Evolutionary conservation across 2,797 vertebrate genomes (phyloP).

Genomic region (Aplochiton taeniatus): DNA sequence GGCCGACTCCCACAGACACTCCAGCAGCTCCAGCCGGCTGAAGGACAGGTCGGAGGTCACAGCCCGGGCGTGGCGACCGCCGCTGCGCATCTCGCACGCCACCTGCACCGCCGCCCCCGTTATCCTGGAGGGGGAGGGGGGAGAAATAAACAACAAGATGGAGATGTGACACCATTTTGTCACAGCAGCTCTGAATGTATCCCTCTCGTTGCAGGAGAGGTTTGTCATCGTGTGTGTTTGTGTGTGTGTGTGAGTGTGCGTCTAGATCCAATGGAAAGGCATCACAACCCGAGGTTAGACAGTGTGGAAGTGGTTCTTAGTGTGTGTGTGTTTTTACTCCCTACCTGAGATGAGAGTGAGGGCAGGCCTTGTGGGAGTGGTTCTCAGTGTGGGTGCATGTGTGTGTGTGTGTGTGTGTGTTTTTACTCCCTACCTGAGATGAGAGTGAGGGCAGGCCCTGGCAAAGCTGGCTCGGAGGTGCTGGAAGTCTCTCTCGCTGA

Average conservation of each 20-base stretch:
- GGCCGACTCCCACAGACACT: conserved; percentile 81
- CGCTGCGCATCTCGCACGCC: conserved; percentile 81
- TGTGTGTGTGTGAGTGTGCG: conserved; percentile 2
- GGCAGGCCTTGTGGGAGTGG: conserved; percentile 70
- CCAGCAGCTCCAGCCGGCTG: conserved; percentile 88
- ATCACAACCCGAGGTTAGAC: background rate
- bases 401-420: background rate
- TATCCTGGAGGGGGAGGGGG: conserved; percentile 65
- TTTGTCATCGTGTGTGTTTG: background rate
- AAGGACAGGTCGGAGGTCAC: conserved; percentile 82
- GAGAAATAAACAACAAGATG: background rate
- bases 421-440: conserved; percentile 80
- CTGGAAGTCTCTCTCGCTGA: conserved; percentile 84
- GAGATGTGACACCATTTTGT: background rate
- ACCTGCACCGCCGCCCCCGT: conserved; percentile 86
- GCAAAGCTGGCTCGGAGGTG: conserved; percentile 80
- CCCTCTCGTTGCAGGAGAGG: background rate
- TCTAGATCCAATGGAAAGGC: background rate
- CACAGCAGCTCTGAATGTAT: too few species aligned
- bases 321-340: conserved; percentile 7
- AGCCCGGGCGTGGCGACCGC: conserved; percentile 60
- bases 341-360: conserved; percentile 86
- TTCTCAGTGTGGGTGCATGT: conserved; percentile 38
- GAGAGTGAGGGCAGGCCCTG: conserved; percentile 83
- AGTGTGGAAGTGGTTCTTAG: conserved; percentile 37